These are phyloP conservation scores for Sphaerodactylus townsendi DNA, from an alignment of 2,113 vertebrate genomes.

Conservation along the genomic window DNA sequence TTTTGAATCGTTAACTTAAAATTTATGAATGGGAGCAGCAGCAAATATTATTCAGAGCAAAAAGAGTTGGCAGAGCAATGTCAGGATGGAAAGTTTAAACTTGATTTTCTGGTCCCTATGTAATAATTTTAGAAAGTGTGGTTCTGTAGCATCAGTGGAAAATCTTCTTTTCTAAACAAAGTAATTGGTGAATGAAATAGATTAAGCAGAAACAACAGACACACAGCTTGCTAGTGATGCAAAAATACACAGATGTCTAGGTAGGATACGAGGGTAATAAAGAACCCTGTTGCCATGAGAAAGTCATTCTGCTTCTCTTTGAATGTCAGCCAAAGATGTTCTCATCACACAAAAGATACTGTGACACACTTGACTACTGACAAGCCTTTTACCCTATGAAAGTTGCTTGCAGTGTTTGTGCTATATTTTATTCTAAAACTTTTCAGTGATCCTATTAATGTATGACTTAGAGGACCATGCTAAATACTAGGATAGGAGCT, in stretches of 20 bases:
- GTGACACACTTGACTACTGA: neutral
- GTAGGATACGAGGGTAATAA: neutral
- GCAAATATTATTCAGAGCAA: too few species aligned
- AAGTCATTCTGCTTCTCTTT: neutral
- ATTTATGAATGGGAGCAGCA: neutral
- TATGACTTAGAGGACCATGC: neutral
- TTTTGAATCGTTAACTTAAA: neutral
- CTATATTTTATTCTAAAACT: neutral
- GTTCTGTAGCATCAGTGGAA: neutral
- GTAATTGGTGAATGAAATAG: neutral
- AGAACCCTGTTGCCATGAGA: neutral
- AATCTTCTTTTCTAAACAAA: neutral
- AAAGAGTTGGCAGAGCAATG: neutral
- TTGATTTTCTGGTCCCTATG: neutral
- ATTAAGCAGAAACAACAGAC: neutral
- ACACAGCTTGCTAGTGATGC: neutral
- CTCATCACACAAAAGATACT: neutral
- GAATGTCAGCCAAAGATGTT: neutral
- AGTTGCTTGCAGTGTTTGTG: neutral
- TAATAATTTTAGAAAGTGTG: neutral
- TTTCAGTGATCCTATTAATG: neutral
- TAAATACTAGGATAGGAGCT: neutral
- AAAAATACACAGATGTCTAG: neutral
- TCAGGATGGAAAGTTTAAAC: neutral
- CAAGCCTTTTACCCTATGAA: neutral